A percentile compares a stretch with the other conserved stretches of the same genome.
These are phyloP conservation scores for Aselliscus stoliczkanus DNA, from an alignment of 2,797 vertebrate species.

Conservation along the genomic window DNA sequence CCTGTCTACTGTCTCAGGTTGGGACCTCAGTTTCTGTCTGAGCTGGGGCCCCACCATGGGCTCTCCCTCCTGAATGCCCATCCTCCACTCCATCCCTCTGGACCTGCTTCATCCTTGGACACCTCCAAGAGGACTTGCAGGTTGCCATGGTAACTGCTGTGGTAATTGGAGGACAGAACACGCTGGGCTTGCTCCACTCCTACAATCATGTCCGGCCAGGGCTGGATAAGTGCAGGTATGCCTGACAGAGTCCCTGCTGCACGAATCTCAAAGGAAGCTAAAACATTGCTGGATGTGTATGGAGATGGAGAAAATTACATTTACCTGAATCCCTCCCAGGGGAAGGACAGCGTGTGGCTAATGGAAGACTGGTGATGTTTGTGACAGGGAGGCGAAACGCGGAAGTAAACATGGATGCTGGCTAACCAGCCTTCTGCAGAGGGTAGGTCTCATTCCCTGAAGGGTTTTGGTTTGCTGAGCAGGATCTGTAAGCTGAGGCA, in stretches of 20 bases:
- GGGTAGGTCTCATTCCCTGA: neutral
- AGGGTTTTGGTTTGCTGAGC: neutral
- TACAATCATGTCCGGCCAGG: neutral
- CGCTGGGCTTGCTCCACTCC: neutral
- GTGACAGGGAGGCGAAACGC: neutral
- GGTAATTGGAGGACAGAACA: neutral
- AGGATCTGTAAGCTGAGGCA: neutral
- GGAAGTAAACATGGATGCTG: neutral
- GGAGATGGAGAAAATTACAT: neutral
- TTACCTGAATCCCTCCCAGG: neutral
- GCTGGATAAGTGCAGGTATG: neutral
- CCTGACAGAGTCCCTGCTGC: neutral
- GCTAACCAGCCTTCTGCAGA: slow-evolving; percentile 11
- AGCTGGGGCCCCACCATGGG: neutral
- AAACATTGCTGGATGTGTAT: neutral
- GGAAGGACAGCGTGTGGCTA: slow-evolving; percentile 8
- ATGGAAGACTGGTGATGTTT: slow-evolving; percentile 7
- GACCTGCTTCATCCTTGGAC: neutral
- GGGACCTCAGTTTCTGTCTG: neutral
- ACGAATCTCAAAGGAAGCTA: neutral
- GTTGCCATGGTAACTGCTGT: slow-evolving; percentile 32
- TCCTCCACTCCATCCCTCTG: neutral
- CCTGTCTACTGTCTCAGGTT: neutral
- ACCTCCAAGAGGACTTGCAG: neutral
- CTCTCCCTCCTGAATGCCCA: neutral